Conservation (phyloP, 1,140 invertebrate species). For the Ostrea denselamellosa region DNA sequence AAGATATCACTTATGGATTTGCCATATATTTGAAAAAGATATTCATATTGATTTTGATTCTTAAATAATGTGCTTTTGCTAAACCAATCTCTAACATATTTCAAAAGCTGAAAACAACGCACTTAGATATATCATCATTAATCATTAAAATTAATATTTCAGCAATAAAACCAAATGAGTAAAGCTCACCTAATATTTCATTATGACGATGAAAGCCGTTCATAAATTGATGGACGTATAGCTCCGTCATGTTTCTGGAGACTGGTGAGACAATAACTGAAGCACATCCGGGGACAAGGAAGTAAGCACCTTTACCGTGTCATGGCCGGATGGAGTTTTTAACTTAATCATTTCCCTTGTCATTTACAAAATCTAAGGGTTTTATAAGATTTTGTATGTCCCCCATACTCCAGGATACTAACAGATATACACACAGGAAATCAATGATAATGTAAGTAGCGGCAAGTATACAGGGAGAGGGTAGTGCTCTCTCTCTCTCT, state of each 20-base stretch:
- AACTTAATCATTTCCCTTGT: constrained; percentile 26
- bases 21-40: no score
- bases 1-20: no score
- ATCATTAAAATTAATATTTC: no score
- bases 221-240: not conserved
- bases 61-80: no score
- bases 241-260: not conserved
- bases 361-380: not conserved
- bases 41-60: no score
- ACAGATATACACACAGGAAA: not conserved
- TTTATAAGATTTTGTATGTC: not conserved
- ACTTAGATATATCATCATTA: no score
- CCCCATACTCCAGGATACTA: not conserved
- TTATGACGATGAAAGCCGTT: not conserved
- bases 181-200: constrained; percentile 5
- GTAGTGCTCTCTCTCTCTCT: not conserved
- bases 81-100: no score
- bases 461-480: no score
- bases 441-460: not conserved
- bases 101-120: no score
- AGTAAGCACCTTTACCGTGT: not conserved
- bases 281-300: not conserved
- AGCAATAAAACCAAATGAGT: not conserved
- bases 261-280: not conserved
- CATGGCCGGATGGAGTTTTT: constrained; percentile 10